These are phyloP conservation scores for Hydrocynus forskahlii DNA, from an alignment of 2,797 vertebrate species.

Conservation along the genomic window DNA sequence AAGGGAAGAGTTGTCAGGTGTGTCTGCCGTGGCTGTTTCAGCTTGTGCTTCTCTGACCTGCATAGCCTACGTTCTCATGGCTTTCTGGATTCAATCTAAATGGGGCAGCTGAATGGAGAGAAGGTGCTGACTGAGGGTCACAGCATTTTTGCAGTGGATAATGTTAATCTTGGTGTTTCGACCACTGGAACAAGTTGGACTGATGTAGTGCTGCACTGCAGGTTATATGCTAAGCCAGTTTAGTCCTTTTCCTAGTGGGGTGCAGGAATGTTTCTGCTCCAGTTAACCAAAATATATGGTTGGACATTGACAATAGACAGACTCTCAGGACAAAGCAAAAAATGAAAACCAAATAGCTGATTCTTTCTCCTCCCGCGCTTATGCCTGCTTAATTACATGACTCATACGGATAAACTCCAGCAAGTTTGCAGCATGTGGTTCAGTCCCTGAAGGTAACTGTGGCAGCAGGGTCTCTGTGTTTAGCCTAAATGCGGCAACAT, in stretches of 20 bases:
- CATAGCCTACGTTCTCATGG: conserved; percentile 41
- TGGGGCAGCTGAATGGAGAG: neutral
- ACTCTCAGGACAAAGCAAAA: conserved; percentile 57
- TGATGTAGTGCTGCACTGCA: neutral
- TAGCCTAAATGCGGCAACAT: conserved; percentile 49
- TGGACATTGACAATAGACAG: conserved; percentile 68
- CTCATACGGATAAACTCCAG: conserved; percentile 20
- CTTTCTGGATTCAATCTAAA: conserved; percentile 14
- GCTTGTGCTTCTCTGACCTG: conserved; percentile 52
- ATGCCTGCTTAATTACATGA: conserved; percentile 31
- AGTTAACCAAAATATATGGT: conserved; percentile 75
- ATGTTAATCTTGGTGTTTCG: neutral
- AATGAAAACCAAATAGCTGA: conserved; percentile 7
- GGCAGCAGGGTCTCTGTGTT: neutral
- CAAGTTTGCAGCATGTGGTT: conserved; percentile 28
- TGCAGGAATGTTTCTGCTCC: conserved; percentile 80
- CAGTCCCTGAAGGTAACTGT: neutral
- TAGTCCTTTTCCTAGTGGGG: neutral
- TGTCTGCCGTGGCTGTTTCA: conserved; percentile 67
- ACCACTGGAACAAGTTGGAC: conserved; percentile 13
- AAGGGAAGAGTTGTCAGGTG: conserved; percentile 67
- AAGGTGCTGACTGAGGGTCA: neutral
- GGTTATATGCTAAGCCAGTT: neutral
- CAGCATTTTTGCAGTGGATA: neutral
- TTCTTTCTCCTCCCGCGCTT: conserved; percentile 8